Conservation (phyloP, 2,113 vertebrate genomes). For the Muntiacus muntjak region DNA sequence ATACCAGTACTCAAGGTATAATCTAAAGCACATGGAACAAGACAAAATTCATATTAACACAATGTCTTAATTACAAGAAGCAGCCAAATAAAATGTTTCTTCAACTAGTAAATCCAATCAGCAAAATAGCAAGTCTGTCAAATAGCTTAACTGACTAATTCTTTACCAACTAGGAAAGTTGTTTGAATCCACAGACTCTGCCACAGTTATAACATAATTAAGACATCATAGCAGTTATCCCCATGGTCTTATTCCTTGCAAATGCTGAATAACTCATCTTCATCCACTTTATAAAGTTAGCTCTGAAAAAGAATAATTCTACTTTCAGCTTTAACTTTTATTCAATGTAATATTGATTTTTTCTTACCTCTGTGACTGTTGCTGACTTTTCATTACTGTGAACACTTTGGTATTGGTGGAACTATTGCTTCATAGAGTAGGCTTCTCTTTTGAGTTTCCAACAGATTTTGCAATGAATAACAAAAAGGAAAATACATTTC, state of each 20-base stretch:
- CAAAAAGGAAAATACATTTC: not conserved
- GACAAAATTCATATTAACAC: not conserved
- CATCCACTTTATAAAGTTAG: not conserved
- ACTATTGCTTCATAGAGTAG: not conserved
- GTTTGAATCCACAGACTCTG: not conserved
- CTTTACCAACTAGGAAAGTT: not conserved
- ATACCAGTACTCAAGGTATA: not conserved
- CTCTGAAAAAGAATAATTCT: not conserved
- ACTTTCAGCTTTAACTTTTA: not conserved
- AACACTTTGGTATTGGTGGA: not conserved
- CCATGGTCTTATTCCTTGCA: not conserved
- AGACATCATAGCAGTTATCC: not conserved
- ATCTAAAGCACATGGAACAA: not conserved
- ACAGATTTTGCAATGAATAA: not conserved
- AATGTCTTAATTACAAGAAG: not conserved
- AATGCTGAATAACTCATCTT: not conserved
- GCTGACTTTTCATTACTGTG: not conserved
- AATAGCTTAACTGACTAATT: not conserved
- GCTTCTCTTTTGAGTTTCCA: not conserved
- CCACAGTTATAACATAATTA: not conserved
- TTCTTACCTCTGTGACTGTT: not conserved
- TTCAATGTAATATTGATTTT: not conserved
- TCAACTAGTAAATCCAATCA: not conserved
- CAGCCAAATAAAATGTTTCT: not conserved
- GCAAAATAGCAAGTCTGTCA: not conserved